phyloP scores from a whole-genome alignment of 2,113 vertebrate genomes.

The Podiceps cristatus region DNA sequence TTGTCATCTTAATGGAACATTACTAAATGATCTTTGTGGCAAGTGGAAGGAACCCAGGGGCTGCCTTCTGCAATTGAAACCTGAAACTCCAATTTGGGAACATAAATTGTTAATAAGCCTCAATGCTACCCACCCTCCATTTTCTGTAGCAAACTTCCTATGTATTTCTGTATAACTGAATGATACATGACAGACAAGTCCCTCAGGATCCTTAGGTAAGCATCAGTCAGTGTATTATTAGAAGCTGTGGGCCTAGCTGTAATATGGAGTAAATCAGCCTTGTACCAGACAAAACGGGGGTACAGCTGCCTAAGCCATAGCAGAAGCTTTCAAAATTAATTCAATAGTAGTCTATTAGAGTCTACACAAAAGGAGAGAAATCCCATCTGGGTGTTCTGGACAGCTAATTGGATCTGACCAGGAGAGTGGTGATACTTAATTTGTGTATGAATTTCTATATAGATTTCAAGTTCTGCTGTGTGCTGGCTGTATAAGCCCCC shows the following conservation, averaged over 20 bases:
- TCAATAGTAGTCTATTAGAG: not conserved
- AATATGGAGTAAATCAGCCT: not conserved
- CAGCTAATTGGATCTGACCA: not conserved
- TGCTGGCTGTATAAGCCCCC: not conserved
- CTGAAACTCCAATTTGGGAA: not conserved
- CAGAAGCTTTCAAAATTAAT: not conserved
- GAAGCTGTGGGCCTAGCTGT: not conserved
- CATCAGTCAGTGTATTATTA: not conserved
- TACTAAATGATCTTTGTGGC: slow-evolving; percentile 31
- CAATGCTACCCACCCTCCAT: not conserved
- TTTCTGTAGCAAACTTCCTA: not conserved
- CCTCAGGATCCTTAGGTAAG: not conserved
- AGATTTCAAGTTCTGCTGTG: not conserved
- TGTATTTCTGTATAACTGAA: not conserved
- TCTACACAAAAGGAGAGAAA: not conserved
- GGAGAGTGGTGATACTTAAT: not conserved
- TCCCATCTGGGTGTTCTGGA: not conserved
- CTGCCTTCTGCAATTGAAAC: slow-evolving; percentile 28
- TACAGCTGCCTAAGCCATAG: not conserved
- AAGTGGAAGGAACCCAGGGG: slow-evolving; percentile 21
- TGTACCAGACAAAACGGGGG: not conserved
- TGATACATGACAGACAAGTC: not conserved
- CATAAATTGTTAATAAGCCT: slow-evolving; percentile 63
- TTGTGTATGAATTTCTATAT: not conserved
- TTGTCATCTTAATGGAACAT: slow-evolving; percentile 35